Base-by-base conservation (phyloP, 2,888 invertebrate species). In the Leuctra nigra region DNA sequence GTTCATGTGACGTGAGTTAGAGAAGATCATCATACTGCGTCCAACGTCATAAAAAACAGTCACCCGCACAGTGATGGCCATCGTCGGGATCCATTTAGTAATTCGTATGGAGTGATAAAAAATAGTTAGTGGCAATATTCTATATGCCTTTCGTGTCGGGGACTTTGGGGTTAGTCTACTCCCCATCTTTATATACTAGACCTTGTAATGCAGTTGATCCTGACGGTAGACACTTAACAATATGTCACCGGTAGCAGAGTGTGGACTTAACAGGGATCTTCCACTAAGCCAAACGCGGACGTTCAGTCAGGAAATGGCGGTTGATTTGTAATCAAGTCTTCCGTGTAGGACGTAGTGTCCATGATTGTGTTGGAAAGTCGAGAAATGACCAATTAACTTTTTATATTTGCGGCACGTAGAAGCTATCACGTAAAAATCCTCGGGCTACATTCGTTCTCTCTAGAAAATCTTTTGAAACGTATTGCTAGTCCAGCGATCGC, bases 381-480 rank as follows among this genome's bases (percentile, higher is more conserved):
- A 33, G 48, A 33, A 48, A 48, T 48, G 29, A 33, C 48, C 48
- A 33, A 33, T 25, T 29, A 48, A 50, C 50, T 50, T 33, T 33
- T 33, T 33, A 50, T 50, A 50, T 50, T 50, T 50, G 50, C 20
- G 50, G 33, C 50, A 50, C 50, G 50, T 50, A 50, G 35, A 16
- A 35, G 50, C 50, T 33, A 50, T 50, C 50, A 33, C 50, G 50
- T 50, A 35, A 48, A 48, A 25, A 29, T 20, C 47, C 48, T 29
- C 29, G n/a, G 2, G 48, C 48, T 14, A 18, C 39, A 1, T 9
- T 39, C n/a, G n/a, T n/a, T n/a, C n/a, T n/a, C n/a, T n/a, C n/a
- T n/a, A n/a, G n/a, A n/a, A n/a, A n/a, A n/a, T n/a, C n/a, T n/a
- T n/a, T n/a, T n/a, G n/a, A n/a, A n/a, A n/a, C n/a, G n/a, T n/a